These are phyloP conservation scores for Rhinophrynus dorsalis DNA, from an alignment of 2,797 vertebrate species.

Conservation along the genomic window DNA sequence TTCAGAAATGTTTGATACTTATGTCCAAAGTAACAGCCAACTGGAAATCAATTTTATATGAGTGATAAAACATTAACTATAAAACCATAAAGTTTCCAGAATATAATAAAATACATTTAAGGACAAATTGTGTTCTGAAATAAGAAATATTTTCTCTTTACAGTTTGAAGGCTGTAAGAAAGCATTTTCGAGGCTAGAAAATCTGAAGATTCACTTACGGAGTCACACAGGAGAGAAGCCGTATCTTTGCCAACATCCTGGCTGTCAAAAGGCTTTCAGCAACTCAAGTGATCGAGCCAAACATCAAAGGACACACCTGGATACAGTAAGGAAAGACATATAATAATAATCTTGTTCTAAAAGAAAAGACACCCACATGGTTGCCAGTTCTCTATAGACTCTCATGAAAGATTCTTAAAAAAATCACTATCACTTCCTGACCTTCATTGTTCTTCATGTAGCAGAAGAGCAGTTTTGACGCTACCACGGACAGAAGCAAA, in stretches of 20 bases:
- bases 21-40: slow-evolving; percentile 10
- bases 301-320: slow-evolving; percentile 94
- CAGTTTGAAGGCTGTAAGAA: slow-evolving; percentile 96
- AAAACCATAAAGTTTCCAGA: not conserved
- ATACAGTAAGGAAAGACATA: slow-evolving; percentile 81
- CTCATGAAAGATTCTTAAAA: not conserved
- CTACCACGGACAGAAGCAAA: not conserved
- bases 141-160: slow-evolving; percentile 50
- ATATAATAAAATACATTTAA: not conserved
- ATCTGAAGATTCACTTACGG: slow-evolving; percentile 95
- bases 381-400: not conserved
- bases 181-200: slow-evolving; percentile 95
- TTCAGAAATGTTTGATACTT: slow-evolving; percentile 10
- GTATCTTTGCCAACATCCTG: slow-evolving; percentile 88
- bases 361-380: slow-evolving; percentile 8
- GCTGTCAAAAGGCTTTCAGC: slow-evolving; percentile 96
- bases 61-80: slow-evolving; percentile 10
- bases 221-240: slow-evolving; percentile 97
- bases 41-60: slow-evolving; percentile 4
- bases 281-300: slow-evolving; percentile 98
- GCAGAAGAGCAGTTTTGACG: not conserved
- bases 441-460: not conserved
- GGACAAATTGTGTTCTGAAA: not conserved
- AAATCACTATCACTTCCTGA: not conserved
- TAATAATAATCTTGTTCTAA: slow-evolving; percentile 17